Evolutionary conservation across 2,113 vertebrate species (phyloP), one percentile per base, ranked within the genome.

Genomic region (Calonectris borealis): DNA sequence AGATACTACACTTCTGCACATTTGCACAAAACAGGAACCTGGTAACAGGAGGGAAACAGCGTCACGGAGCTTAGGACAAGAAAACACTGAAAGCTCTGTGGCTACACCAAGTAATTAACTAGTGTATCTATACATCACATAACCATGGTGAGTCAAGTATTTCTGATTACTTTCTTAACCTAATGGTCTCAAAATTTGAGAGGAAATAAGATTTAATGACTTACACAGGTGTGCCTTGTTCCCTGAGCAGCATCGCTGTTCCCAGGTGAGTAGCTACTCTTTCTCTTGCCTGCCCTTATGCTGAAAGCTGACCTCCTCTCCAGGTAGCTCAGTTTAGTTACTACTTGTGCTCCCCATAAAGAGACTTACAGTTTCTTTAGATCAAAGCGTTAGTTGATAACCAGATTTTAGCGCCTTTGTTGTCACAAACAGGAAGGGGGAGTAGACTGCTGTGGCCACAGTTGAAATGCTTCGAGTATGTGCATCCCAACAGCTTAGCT

Each of bases 81-180:
- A 66, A 93, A 91, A 77, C 19, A 52, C 32, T 58, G 36, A 85
- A 84, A 93, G 27, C 38, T 52, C 62, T 38, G 25, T 72, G 36
- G 36, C 31, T 79, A 49, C 32, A 65, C 15, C 17, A 68, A 34
- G 54, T 86, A 95, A 94, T 83, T 89, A 70, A 61, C 57, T 84
- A 65, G 66, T 87, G 58, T 93, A 94, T 44, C 86, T 79, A 42
- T 84, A 89, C 29, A 89, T 92, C 77, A 79, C 22, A n/a, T 84
- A 84, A 68, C 58, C 18, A 21, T 19, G 25, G 73, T 92, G 52
- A 69, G 57, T 92, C 88, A 89, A 65, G 36, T 84, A 90, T 79
- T 96, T 90, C 78, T 93, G 88, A 92, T 94, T 94, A 94, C 77
- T 92, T 95, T 91, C 91, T 94, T 94, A 92, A 94, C 86, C 57